Evolutionary conservation across 2,113 vertebrate species (phyloP).

Genomic region (Alces alces): DNA sequence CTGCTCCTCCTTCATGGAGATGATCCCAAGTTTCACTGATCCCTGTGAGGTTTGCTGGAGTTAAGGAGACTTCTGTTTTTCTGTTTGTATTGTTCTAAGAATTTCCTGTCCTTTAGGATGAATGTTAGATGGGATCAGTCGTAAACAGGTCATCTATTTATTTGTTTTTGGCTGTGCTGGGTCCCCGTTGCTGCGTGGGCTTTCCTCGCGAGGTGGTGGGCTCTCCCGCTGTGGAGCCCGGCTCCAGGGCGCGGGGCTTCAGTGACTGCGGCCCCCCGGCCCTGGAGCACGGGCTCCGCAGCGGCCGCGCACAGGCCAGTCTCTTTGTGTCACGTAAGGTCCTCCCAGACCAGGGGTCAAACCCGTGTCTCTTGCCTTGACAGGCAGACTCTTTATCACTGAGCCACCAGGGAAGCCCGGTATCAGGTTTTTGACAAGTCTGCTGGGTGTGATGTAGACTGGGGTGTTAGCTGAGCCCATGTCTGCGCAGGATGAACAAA

Average conservation of each 20-base stretch:
- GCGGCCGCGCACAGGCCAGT: too few species aligned
- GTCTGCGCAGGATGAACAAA: neutral
- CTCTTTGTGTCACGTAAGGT: neutral
- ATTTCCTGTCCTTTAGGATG: neutral
- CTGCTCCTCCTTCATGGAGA: neutral
- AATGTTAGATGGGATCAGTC: neutral
- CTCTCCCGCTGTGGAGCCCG: neutral
- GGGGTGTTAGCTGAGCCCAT: neutral
- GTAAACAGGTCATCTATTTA: accelerated
- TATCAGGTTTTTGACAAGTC: neutral
- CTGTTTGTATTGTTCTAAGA: neutral
- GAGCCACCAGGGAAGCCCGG: neutral
- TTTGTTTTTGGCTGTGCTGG: accelerated
- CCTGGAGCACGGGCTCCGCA: neutral
- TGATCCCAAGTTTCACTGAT: neutral
- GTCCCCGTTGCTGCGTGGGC: accelerated
- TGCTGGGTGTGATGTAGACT: neutral
- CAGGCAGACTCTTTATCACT: neutral
- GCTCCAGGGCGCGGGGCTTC: neutral
- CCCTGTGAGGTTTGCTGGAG: neutral
- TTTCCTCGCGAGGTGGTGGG: neutral
- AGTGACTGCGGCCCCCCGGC: neutral
- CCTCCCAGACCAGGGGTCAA: neutral
- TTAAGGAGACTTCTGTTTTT: neutral
- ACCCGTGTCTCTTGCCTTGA: neutral